phyloP scores from a whole-genome alignment of 2,888 invertebrate species.

The Ophion costatus region DNA sequence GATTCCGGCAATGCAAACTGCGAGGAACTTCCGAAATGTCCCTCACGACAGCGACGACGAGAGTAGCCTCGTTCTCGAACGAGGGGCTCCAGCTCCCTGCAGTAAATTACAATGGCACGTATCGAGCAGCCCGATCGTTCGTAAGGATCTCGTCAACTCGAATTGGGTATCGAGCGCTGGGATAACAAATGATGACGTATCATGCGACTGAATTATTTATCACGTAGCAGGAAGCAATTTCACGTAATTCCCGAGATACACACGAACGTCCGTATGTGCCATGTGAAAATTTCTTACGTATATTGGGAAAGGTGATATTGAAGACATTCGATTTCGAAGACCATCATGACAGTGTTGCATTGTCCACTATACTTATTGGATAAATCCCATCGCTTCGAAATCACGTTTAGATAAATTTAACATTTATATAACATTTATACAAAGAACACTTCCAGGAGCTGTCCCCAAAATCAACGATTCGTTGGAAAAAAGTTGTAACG shows the following conservation, averaged over 20 bases:
- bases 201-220: conserved; percentile 55
- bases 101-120: no score
- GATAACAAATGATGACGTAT: conserved; percentile 21
- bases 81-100: no score
- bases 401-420: neutral
- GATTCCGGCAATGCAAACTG: no score
- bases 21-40: no score
- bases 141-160: neutral
- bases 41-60: no score
- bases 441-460: no score
- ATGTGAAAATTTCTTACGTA: neutral
- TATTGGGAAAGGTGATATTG: neutral
- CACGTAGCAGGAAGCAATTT: conserved; percentile 41
- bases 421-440: neutral
- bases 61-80: no score
- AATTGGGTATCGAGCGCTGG: conserved; percentile 5
- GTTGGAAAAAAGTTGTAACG: no score
- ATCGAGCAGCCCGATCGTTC: neutral
- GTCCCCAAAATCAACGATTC: no score
- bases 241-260: conserved; percentile 8
- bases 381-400: neutral
- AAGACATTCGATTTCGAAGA: neutral
- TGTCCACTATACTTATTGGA: neutral
- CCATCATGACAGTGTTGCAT: neutral
- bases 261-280: neutral